Conservation (phyloP, 2,797 vertebrate species). For the Eospalax fontanierii region DNA sequence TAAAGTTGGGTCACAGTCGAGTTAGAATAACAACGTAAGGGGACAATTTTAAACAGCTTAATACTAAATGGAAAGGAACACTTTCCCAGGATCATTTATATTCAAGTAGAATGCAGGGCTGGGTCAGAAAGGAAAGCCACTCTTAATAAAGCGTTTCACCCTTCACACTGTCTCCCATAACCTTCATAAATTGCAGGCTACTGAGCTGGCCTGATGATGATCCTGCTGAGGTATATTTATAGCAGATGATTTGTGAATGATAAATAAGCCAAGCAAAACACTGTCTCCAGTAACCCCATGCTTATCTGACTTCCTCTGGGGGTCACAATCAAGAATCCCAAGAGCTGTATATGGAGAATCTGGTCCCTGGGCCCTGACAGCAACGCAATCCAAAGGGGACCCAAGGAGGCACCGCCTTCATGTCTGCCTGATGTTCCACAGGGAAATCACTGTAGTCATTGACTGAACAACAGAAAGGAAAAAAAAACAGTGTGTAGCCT, state of each 20-base stretch:
- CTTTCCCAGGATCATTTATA: conserved; percentile 53
- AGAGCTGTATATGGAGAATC: conserved; percentile 29
- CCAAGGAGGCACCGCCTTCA: background rate
- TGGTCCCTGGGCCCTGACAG: conserved; percentile 26
- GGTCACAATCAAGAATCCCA: conserved; percentile 72
- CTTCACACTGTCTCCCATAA: conserved; percentile 78
- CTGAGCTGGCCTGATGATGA: conserved; percentile 68
- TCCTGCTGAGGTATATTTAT: conserved; percentile 81
- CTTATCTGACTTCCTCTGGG: conserved; percentile 67
- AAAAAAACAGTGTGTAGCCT: background rate
- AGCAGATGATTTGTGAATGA: conserved; percentile 81
- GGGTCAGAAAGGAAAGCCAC: conserved; percentile 18
- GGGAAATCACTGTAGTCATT: conserved; percentile 25
- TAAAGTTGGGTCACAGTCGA: background rate
- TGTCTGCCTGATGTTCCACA: background rate
- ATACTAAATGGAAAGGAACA: conserved; percentile 55
- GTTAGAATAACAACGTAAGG: background rate
- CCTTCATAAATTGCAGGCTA: conserved; percentile 73
- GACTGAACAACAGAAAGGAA: background rate
- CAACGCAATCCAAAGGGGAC: conserved; percentile 30
- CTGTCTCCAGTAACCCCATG: conserved; percentile 62
- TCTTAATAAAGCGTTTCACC: conserved; percentile 56
- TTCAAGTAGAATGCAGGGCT: conserved; percentile 50
- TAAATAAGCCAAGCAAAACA: conserved; percentile 74
- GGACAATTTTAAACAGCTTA: background rate